phyloP scores from a whole-genome alignment of 1,140 invertebrate genomes.

The Microvelia longipes region DNA sequence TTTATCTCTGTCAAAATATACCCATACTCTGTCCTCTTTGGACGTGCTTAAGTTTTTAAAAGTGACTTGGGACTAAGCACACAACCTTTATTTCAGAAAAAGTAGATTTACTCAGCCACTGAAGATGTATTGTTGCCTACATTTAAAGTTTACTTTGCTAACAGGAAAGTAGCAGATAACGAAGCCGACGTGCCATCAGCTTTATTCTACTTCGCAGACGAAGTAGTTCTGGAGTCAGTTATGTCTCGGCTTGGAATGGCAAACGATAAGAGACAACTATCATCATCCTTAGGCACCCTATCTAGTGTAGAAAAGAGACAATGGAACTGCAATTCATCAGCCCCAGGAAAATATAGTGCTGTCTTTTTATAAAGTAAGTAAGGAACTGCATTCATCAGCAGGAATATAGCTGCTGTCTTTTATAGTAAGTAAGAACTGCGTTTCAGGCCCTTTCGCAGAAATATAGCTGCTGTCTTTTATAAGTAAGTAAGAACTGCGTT shows the following conservation, averaged over 20 bases:
- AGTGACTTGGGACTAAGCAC: too few species aligned
- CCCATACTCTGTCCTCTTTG: too few species aligned
- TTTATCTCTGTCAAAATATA: too few species aligned
- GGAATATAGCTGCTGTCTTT: too few species aligned
- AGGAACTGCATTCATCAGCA: too few species aligned
- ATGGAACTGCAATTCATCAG: slow-evolving; percentile 45
- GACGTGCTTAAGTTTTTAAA: too few species aligned
- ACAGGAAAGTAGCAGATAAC: background rate
- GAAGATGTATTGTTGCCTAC: too few species aligned
- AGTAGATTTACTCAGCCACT: too few species aligned
- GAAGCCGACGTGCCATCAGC: background rate
- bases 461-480: background rate
- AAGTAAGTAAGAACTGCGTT: slow-evolving; percentile 3
- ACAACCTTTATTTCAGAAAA: too few species aligned
- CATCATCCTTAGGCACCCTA: slow-evolving; percentile 43
- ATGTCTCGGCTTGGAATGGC: slow-evolving; percentile 48
- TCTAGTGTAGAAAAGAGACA: slow-evolving; percentile 31
- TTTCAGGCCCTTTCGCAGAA: too few species aligned
- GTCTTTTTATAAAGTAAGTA: background rate
- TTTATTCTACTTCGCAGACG: slow-evolving; percentile 8
- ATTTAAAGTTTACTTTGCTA: too few species aligned
- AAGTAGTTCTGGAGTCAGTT: slow-evolving; percentile 31
- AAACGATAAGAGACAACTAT: slow-evolving; percentile 41
- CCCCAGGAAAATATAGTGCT: background rate
- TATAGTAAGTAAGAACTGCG: too few species aligned